Evolutionary conservation across 2,797 vertebrate genomes (phyloP), one percentile per base, ranked within the genome.

Genomic region (Rousettus madagascariensis): DNA sequence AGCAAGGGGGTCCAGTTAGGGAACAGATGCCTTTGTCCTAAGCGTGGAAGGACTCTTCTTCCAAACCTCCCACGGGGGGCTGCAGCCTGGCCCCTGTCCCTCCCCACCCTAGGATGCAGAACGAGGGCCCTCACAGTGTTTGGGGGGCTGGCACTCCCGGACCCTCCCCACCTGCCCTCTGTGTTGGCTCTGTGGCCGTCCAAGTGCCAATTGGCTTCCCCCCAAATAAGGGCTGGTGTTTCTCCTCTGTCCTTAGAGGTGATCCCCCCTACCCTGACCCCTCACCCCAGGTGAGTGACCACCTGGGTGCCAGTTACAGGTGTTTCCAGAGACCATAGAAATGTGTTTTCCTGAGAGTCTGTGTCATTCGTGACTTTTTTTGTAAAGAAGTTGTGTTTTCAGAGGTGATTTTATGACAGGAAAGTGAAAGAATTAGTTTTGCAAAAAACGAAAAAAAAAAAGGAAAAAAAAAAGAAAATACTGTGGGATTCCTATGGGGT

Each of bases 351-450:
- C 98, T 98, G 98, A 98, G 98, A 98, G 98, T 98, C 98, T 86
- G 98, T 98, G 98, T 98, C 98, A 98, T 98, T 98, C 46, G 97
- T 98, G 97, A 98, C 96, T 97, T 98, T 98, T 98, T 98, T 98
- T 98, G 98, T 98, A 97, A 97, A 96, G 94, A 96, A 97, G 98
- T 98, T 38, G 97, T 98, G 98, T 98, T 98, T 98, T 98, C 98
- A 98, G 98, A 98, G 98, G 98, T 98, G 98, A 98, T 98, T 98
- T 98, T 98, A 98, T 98, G 98, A 98, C 98, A 98, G 98, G 96
- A 97, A 98, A 98, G 98, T 98, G 98, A 98, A 98, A 98, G 98
- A 98, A 97, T 97, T 98, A 98, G 98, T 98, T 98, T 98, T 98
- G 97, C 98, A 98, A 97, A 98, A 98, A 98, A 98, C 65, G 95